These are phyloP conservation scores for Seriola quinqueradiata DNA, from an alignment of 2,113 vertebrate species.

Conservation along the genomic window DNA sequence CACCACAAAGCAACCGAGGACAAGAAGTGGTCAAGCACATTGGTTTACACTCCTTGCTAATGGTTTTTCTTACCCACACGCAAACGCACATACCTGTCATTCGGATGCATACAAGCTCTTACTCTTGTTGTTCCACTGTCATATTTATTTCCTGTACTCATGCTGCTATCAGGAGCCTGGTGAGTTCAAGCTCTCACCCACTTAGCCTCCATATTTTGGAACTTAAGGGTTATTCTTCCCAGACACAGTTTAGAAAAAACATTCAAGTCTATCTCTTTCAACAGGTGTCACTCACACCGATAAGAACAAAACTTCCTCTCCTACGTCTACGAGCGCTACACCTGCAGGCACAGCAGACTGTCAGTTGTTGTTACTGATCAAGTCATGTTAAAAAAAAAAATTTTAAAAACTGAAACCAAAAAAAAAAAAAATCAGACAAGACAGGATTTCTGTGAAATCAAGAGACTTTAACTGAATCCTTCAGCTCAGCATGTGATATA, in stretches of 20 bases:
- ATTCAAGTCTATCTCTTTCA: neutral
- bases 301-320: neutral
- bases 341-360: neutral
- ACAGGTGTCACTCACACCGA: neutral
- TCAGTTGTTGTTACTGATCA: neutral
- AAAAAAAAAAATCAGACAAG: neutral
- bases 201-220: slow-evolving; percentile 1
- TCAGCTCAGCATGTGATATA: neutral
- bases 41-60: slow-evolving; percentile 33
- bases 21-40: slow-evolving; percentile 43
- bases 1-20: slow-evolving; percentile 34
- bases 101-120: neutral
- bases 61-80: slow-evolving; percentile 2
- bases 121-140: neutral
- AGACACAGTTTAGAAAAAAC: neutral
- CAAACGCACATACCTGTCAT: neutral
- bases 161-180: neutral
- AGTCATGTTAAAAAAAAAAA: neutral
- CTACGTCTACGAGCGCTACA: neutral
- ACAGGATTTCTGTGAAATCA: neutral
- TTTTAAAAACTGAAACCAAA: neutral
- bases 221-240: neutral
- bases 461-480: neutral
- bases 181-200: slow-evolving; percentile 8
- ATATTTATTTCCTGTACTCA: neutral